Evolutionary conservation across 2,113 vertebrate genomes (phyloP).

Genomic region (Protomyctophum bolini): DNA sequence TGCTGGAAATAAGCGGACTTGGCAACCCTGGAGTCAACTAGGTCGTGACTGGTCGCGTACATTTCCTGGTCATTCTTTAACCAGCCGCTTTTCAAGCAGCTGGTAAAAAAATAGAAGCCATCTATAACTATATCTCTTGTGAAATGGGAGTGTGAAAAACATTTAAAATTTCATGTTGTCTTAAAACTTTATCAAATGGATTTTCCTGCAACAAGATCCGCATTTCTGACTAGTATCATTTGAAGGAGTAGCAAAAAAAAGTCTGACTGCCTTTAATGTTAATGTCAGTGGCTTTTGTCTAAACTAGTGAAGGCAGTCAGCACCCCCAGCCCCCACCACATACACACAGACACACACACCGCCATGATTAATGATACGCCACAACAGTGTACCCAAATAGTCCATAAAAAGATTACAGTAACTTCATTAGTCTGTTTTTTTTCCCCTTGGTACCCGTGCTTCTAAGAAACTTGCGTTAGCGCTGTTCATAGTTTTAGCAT

Average conservation of each 20-base stretch:
- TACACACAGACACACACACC: no score
- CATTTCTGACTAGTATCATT: not conserved
- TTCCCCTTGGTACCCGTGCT: slow-evolving; percentile 6
- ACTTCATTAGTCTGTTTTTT: slow-evolving; percentile 53
- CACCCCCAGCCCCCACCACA: slow-evolving; percentile 13
- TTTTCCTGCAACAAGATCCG: slow-evolving; percentile 17
- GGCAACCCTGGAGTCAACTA: no score
- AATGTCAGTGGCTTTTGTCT: slow-evolving; percentile 10
- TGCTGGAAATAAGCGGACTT: no score
- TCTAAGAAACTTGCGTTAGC: slow-evolving; percentile 46
- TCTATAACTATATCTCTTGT: no score
- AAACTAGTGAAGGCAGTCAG: slow-evolving; percentile 15
- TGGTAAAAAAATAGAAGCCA: no score
- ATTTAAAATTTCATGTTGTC: no score
- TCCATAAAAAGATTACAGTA: slow-evolving; percentile 71
- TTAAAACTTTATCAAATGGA: no score
- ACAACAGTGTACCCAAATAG: slow-evolving; percentile 43
- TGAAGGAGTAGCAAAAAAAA: slow-evolving; percentile 15
- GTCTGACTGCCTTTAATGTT: not conserved
- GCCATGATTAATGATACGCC: slow-evolving; percentile 52
- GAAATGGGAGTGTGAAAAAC: no score
- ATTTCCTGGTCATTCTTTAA: no score
- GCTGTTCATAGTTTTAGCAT: slow-evolving; percentile 69
- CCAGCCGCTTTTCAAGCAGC: no score
- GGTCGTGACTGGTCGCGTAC: no score